These are phyloP conservation scores for Kobus ellipsiprymnus DNA, from an alignment of 2,113 vertebrate genomes.

Conservation along the genomic window DNA sequence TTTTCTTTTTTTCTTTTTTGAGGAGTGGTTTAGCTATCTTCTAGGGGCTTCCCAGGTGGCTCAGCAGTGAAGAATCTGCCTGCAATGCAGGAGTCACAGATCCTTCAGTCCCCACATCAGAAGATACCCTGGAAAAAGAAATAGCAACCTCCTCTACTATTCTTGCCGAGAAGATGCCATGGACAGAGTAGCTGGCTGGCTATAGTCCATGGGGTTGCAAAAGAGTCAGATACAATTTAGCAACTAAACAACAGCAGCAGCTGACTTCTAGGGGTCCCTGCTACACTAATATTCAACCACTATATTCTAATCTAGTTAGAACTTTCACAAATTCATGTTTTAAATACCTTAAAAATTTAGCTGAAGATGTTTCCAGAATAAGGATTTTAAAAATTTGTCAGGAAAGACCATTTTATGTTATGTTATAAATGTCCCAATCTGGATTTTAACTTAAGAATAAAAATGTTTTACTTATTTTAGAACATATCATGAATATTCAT, in stretches of 20 bases:
- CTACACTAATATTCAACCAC: not conserved
- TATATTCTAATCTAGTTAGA: not conserved
- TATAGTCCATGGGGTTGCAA: not conserved
- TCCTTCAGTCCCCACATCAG: not conserved
- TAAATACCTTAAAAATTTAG: not conserved
- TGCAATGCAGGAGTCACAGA: not conserved
- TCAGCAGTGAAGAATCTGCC: not conserved
- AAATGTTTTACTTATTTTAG: not conserved
- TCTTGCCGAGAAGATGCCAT: not conserved
- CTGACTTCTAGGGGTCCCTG: not conserved
- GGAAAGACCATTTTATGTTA: not conserved
- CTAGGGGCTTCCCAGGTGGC: not conserved
- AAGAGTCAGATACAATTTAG: not conserved
- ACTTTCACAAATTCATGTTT: not conserved
- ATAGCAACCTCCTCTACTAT: not conserved
- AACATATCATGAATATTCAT: not conserved
- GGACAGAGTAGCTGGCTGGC: not conserved
- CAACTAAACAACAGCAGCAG: not conserved
- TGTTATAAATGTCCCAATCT: not conserved
- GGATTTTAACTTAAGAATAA: not conserved
- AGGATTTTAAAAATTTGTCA: not conserved
- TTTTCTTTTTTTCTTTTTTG: not conserved
- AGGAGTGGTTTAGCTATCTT: not conserved
- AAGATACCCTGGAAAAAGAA: not conserved
- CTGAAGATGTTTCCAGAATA: not conserved